phyloP scores from a whole-genome alignment of 1,140 invertebrate species.

The Chrysoperla carnea region DNA sequence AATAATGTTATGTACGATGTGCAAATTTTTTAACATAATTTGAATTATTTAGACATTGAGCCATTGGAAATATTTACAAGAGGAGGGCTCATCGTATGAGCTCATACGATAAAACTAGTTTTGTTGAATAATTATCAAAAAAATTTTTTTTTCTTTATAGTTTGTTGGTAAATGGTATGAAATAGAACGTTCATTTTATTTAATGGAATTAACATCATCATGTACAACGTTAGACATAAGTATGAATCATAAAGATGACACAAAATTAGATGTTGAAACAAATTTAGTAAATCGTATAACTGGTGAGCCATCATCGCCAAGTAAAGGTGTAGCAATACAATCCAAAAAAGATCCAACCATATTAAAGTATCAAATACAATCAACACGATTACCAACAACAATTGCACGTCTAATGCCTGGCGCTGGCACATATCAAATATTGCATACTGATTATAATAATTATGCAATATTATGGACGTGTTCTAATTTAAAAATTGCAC shows the following conservation, averaged over 20 bases:
- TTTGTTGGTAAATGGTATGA: constrained; percentile 52
- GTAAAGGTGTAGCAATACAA: constrained; percentile 28
- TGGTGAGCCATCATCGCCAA: constrained; percentile 20
- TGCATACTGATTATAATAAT: constrained; percentile 50
- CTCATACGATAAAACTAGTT: too few relatives aligned
- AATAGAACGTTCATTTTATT: constrained; percentile 49
- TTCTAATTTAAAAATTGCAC: constrained; percentile 34
- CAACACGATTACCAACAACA: constrained; percentile 34
- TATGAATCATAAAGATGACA: constrained; percentile 25
- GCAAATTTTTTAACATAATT: too few relatives aligned
- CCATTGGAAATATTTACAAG: too few relatives aligned
- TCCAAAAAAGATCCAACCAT: constrained; percentile 26
- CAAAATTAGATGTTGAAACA: constrained; percentile 15
- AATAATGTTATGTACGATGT: too few relatives aligned
- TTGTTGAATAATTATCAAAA: too few relatives aligned
- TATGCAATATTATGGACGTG: constrained; percentile 56
- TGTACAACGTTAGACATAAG: constrained; percentile 40
- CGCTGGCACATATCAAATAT: constrained; percentile 43
- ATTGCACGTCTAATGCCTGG: constrained; percentile 44
- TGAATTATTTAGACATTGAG: too few relatives aligned
- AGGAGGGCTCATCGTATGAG: too few relatives aligned
- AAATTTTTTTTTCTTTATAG: constrained; percentile 31
- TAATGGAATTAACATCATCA: constrained; percentile 43
- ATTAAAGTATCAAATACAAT: constrained; percentile 35
- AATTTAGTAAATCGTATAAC: constrained; percentile 13